These are phyloP conservation scores for Lethrus apterus DNA, from an alignment of 1,140 invertebrate species.

Conservation along the genomic window DNA sequence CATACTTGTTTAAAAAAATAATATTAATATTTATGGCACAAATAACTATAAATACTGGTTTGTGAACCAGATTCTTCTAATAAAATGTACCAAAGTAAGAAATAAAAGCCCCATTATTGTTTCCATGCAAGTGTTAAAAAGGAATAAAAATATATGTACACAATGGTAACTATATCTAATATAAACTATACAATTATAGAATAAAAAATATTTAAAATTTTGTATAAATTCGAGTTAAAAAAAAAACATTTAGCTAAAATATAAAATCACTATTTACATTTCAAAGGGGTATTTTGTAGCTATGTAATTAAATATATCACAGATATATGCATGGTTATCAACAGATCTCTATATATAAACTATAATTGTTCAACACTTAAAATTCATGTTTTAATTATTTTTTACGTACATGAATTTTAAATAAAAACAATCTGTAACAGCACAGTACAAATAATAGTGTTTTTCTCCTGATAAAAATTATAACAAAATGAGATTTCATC, in stretches of 20 bases:
- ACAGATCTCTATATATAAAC: neutral
- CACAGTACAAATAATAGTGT: too few relatives aligned
- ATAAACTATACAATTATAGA: conserved; percentile 1
- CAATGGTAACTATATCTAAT: conserved; percentile 11
- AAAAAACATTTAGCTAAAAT: conserved; percentile 3
- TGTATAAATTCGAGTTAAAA: neutral
- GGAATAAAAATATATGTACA: conserved; percentile 9
- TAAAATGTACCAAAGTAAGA: neutral
- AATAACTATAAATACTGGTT: conserved; percentile 5
- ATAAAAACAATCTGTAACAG: too few relatives aligned
- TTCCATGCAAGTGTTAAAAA: neutral
- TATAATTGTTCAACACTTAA: too few relatives aligned
- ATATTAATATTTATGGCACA: conserved; percentile 8
- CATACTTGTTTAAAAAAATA: conserved; percentile 7
- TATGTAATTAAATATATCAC: conserved; percentile 2
- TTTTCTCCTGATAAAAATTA: too few relatives aligned
- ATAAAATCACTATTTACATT: conserved; percentile 10
- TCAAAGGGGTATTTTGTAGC: conserved; percentile 9
- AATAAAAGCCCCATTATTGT: conserved; percentile 3
- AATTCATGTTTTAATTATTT: too few relatives aligned
- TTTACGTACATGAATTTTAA: too few relatives aligned
- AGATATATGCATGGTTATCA: neutral
- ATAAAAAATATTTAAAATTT: conserved; percentile 3
- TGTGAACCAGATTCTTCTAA: neutral
- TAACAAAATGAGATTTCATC: too few relatives aligned